A percentile compares a stretch with the other conserved stretches of the same genome.
These are phyloP conservation scores for Onychomys leucogaster DNA, from an alignment of 2,797 vertebrate genomes.

Conservation along the genomic window DNA sequence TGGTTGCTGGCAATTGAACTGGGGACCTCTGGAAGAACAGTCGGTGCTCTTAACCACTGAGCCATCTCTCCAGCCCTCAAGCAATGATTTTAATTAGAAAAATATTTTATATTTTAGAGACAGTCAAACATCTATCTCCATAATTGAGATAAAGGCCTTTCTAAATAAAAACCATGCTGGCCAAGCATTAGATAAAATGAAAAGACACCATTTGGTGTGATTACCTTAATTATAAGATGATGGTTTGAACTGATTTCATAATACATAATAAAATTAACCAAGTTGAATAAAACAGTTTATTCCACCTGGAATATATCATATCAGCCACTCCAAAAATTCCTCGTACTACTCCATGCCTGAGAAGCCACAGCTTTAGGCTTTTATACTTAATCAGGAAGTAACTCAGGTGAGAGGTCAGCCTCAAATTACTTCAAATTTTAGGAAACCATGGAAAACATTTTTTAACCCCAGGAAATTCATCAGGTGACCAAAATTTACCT, in stretches of 20 bases:
- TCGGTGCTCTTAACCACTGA: too few species aligned
- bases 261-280: conserved; percentile 5
- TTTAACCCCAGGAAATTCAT: not conserved
- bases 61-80: too few species aligned
- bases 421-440: conserved; percentile 32
- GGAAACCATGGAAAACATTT: conserved; percentile 25
- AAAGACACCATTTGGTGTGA: not conserved
- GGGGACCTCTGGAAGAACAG: too few species aligned
- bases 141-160: not conserved
- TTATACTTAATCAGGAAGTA: not conserved
- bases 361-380: not conserved
- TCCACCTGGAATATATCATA: conserved; percentile 6
- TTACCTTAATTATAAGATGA: not conserved
- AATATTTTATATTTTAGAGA: conserved; percentile 13
- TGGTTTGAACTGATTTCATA: conserved; percentile 12
- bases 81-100: conserved; percentile 11
- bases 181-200: not conserved
- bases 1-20: too few species aligned
- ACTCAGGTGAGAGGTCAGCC: not conserved
- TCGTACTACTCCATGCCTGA: not conserved
- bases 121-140: not conserved
- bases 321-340: not conserved
- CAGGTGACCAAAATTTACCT: not conserved
- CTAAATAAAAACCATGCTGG: not conserved
- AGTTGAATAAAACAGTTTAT: not conserved